Percentiles rank a stretch among this genome's conserved stretches.
Conservation (phyloP, 2,797 vertebrate species). For the Ptychobarbus kaznakovi region DNA sequence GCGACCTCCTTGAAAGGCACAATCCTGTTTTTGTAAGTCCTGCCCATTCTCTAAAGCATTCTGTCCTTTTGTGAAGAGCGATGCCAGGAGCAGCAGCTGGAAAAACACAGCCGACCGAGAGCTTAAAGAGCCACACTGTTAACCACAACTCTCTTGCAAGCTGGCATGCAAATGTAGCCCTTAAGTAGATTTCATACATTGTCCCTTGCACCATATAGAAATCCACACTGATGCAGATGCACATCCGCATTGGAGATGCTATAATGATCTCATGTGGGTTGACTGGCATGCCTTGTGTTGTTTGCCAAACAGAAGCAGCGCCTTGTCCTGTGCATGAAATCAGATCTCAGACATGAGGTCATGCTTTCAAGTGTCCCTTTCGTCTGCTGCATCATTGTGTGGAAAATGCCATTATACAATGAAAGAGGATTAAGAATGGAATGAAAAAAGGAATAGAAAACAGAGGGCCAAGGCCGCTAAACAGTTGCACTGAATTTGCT, state of each 20-base stretch:
- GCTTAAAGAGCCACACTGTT: constrained; percentile 73
- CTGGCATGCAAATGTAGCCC: constrained; percentile 66
- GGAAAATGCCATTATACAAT: constrained; percentile 71
- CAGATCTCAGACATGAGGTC: constrained; percentile 71
- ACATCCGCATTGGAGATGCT: constrained; percentile 49
- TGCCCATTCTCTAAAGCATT: constrained; percentile 61
- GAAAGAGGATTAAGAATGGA: constrained; percentile 72
- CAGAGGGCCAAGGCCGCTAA: not conserved
- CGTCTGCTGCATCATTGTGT: constrained; percentile 70
- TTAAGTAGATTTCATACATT: constrained; percentile 70
- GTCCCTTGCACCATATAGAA: constrained; percentile 57
- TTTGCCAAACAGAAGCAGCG: constrained; percentile 60
- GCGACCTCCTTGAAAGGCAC: constrained; percentile 26
- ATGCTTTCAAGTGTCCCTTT: constrained; percentile 73
- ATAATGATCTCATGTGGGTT: constrained; percentile 64
- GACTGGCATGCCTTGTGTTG: constrained; percentile 66
- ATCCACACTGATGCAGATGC: constrained; percentile 57
- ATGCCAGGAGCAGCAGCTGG: constrained; percentile 73
- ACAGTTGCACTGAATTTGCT: constrained; percentile 10
- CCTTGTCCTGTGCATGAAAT: constrained; percentile 72
- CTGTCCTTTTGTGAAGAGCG: constrained; percentile 58
- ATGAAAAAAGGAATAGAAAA: constrained; percentile 67
- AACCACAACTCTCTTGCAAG: constrained; percentile 65
- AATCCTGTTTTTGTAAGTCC: constrained; percentile 53
- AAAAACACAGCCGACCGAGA: constrained; percentile 66